These are phyloP conservation scores for Myiozetetes cayanensis DNA, from an alignment of 2,113 vertebrate species.

Conservation along the genomic window DNA sequence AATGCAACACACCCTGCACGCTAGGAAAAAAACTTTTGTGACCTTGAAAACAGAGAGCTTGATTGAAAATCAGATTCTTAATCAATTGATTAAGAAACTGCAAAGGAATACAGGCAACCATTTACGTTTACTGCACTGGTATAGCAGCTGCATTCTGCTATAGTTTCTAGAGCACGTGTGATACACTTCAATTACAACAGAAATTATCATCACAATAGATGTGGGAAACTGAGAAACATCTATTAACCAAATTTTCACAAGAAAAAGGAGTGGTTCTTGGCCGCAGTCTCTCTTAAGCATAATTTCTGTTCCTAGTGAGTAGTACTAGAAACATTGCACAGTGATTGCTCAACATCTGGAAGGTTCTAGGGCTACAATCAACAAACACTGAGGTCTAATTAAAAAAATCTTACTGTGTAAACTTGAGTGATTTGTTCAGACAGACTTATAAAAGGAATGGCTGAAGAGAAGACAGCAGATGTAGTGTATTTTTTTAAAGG, in stretches of 20 bases:
- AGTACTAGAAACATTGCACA: neutral
- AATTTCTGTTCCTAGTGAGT: neutral
- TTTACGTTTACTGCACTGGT: neutral
- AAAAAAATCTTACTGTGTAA: neutral
- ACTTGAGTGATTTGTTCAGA: neutral
- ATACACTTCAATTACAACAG: neutral
- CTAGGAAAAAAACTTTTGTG: neutral
- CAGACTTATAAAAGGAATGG: neutral
- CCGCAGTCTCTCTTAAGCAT: neutral
- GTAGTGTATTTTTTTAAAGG: neutral
- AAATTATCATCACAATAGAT: neutral
- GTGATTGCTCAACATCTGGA: neutral
- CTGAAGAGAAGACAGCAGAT: neutral
- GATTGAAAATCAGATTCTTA: neutral
- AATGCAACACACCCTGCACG: rapidly evolving
- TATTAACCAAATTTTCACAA: neutral
- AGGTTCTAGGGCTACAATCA: neutral
- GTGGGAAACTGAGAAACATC: neutral
- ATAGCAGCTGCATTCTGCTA: neutral
- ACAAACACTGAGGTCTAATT: neutral
- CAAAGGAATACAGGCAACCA: neutral
- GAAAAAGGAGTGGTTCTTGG: neutral
- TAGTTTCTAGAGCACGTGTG: neutral
- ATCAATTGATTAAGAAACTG: neutral
- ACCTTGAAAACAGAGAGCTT: neutral